phyloP scores from a whole-genome alignment of 2,888 invertebrate species.

The Pyrrhia umbra region DNA sequence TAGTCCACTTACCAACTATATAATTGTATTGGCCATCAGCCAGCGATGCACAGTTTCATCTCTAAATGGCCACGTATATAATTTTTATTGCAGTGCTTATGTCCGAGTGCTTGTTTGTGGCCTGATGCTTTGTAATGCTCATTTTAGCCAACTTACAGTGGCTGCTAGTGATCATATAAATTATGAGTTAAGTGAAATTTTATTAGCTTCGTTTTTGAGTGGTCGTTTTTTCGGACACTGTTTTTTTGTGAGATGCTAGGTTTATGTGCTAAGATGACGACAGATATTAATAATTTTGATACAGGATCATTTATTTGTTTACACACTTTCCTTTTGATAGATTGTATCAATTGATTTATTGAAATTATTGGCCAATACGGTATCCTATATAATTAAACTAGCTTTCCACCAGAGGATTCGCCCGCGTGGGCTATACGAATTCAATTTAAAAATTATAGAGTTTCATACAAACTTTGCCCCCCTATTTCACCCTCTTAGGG shows the following conservation, averaged over 20 bases:
- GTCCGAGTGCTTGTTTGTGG: slow-evolving; percentile 67
- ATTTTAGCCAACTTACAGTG: slow-evolving; percentile 41
- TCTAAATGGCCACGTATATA: slow-evolving; percentile 83
- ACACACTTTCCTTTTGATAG: too few species aligned
- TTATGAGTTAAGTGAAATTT: slow-evolving; percentile 50
- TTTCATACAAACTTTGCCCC: too few species aligned
- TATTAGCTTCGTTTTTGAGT: slow-evolving; percentile 6
- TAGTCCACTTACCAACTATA: slow-evolving; percentile 69
- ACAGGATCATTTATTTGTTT: too few species aligned
- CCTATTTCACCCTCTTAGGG: too few species aligned
- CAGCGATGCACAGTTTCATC: slow-evolving; percentile 77
- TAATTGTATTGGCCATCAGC: slow-evolving; percentile 80
- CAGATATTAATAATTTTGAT: too few species aligned
- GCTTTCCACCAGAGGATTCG: too few species aligned
- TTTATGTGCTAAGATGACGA: too few species aligned
- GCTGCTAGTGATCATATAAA: slow-evolving; percentile 46
- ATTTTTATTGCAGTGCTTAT: slow-evolving; percentile 78
- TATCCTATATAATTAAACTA: too few species aligned
- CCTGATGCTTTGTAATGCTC: slow-evolving; percentile 48
- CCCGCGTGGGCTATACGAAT: too few species aligned
- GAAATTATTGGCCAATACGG: too few species aligned
- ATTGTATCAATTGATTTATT: too few species aligned
- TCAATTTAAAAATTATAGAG: too few species aligned
- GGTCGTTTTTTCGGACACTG: background rate
- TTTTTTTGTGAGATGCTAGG: background rate